Evolutionary conservation across 2,888 invertebrate species (phyloP).

Genomic region (Chaetogeoica ovagalla): DNA sequence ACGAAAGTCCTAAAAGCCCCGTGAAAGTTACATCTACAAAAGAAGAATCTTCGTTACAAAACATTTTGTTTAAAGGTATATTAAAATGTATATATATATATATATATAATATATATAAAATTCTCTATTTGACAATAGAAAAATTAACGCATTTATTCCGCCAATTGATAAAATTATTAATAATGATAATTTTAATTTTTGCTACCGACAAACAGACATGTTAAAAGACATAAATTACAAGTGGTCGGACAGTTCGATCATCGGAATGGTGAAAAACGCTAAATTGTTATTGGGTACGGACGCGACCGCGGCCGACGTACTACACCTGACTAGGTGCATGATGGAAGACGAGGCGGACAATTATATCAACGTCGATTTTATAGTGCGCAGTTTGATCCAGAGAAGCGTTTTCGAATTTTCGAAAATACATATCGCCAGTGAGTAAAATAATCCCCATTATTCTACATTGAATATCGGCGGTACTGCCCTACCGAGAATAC

Average conservation of each 20-base stretch:
- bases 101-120: too few relatives aligned
- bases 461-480: too few relatives aligned
- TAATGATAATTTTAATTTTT: background rate
- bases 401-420: background rate
- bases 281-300: background rate
- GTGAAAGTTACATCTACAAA: too few relatives aligned
- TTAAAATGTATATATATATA: background rate
- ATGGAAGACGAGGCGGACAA: background rate
- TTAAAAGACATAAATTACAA: background rate
- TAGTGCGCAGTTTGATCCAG: background rate
- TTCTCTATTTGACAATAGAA: too few relatives aligned
- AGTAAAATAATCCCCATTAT: background rate
- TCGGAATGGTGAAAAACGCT: background rate
- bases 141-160: too few relatives aligned
- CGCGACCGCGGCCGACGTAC: background rate
- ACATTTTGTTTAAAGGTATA: too few relatives aligned
- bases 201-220: background rate
- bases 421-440: constrained; percentile 1
- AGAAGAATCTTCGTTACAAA: too few relatives aligned
- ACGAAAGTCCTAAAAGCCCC: background rate
- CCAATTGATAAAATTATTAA: too few relatives aligned
- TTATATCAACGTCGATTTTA: background rate
- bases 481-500: too few relatives aligned
- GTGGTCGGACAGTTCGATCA: background rate
- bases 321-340: background rate